A percentile compares a stretch with the other conserved stretches of the same genome.
Evolutionary conservation across 2,113 vertebrate species (phyloP).

Genomic region (Osmerus eperlanus): DNA sequence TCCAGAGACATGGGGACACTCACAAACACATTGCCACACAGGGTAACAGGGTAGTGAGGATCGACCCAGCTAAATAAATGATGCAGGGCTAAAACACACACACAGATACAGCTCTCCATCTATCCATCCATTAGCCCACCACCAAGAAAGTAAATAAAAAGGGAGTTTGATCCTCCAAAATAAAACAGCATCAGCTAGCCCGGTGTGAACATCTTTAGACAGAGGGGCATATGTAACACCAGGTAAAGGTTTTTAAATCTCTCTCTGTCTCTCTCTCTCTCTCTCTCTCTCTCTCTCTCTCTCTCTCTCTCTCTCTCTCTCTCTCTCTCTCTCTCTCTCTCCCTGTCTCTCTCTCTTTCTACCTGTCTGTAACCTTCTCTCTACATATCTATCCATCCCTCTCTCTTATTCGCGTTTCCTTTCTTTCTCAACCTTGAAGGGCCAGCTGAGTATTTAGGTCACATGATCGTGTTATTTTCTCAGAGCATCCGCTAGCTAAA

Average conservation of each 20-base stretch:
- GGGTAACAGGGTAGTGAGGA: slow-evolving; percentile 25
- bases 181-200: slow-evolving; percentile 29
- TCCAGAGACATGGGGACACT: slow-evolving; percentile 35
- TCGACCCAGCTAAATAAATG: slow-evolving; percentile 54
- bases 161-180: slow-evolving; percentile 38
- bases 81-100: slow-evolving; percentile 54
- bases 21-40: slow-evolving; percentile 31
- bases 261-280: neutral
- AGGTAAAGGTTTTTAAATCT: neutral
- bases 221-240: neutral
- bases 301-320: neutral
- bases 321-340: neutral
- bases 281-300: neutral
- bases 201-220: slow-evolving; percentile 36
- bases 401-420: too few species aligned
- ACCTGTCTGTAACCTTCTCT: too few species aligned
- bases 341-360: neutral
- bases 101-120: slow-evolving; percentile 41
- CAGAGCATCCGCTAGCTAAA: slow-evolving; percentile 25
- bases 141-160: slow-evolving; percentile 42
- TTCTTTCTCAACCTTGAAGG: too few species aligned
- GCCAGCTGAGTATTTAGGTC: too few species aligned
- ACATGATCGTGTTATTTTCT: slow-evolving; percentile 19
- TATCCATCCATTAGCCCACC: slow-evolving; percentile 41
- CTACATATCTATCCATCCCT: too few species aligned